Base-by-base conservation (phyloP, 2,888 invertebrate genomes). In the Troides oblongomaculatus region DNA sequence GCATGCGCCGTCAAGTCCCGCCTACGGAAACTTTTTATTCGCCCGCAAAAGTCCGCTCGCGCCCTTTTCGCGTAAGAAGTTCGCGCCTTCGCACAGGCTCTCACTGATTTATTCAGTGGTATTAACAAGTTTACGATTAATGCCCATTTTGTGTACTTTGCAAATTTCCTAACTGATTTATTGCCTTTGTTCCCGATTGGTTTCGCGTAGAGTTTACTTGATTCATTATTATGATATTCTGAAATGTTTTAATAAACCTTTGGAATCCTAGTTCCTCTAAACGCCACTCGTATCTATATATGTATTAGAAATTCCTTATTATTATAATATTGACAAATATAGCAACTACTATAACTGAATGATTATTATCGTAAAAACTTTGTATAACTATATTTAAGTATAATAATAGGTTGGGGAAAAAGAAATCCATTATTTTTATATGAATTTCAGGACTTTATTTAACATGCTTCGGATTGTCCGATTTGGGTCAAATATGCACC, bases 21-120 rank as follows among this genome's bases (percentile, higher is more conserved):
- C 92, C 92, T 77, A 72, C 73, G 56, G 81, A 89, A 92, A 88
- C 84, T 90, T 91, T 89, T 84, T 79, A 77, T 72, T 69, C 69
- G 70, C 23, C 67, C 59, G 53, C 64, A 73, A 80, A 30, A 77
- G 74, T 77, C 71, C 71, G 72, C 75, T 25, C 64, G 70, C 75
- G 72, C 75, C 74, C 76, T 79, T 76, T 72, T 69, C 70, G 70
- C 72, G 61, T 43, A 74, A 76, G 69, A 74, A 74, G 74, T 68
- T 68, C 68, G 70, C 71, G 71, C 69, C 68, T 71, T 63, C 46
- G 71, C 62, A 57, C 64, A 53, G 25, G 56, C 62, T 57, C 18
- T 8, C 12, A 59, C 64, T 72, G 68, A 73, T 72, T 73, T 72
- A 72, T 74, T 70, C 58, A 65, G 59, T 65, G 61, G 69, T 60